Evolutionary conservation across 2,113 vertebrate genomes (phyloP).

Genomic region (Pelmatolapia mariae): DNA sequence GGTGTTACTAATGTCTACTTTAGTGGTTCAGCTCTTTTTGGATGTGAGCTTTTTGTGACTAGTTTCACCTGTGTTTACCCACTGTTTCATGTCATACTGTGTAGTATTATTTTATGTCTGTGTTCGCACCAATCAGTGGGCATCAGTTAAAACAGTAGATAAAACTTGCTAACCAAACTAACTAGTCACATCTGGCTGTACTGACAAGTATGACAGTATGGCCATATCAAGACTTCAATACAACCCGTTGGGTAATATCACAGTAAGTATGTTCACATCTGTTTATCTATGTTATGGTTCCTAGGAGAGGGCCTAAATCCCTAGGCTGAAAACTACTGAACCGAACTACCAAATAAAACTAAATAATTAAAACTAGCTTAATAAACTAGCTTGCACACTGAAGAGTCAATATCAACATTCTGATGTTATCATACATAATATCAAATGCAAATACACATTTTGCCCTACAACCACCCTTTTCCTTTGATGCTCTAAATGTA

Average conservation of each 20-base stretch:
- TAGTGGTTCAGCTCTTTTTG: not conserved
- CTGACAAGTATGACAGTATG: not conserved
- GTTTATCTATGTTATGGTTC: not conserved
- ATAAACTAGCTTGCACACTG: not conserved
- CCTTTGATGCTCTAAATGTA: not conserved
- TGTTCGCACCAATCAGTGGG: not conserved
- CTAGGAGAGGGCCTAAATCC: not conserved
- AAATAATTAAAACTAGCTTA: not conserved
- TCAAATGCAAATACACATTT: not conserved
- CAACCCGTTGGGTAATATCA: not conserved
- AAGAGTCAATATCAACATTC: not conserved
- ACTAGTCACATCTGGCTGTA: not conserved
- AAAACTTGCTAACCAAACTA: not conserved
- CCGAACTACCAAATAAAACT: not conserved
- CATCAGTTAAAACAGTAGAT: not conserved
- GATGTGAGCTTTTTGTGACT: not conserved
- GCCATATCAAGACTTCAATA: not conserved
- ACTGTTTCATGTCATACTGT: not conserved
- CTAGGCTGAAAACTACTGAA: not conserved
- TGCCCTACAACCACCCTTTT: not conserved
- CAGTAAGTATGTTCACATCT: not conserved
- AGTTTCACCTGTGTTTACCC: not conserved
- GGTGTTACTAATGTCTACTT: not conserved
- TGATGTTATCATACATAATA: not conserved
- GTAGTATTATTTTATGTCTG: rapidly evolving